A percentile compares a stretch with the other conserved stretches of the same genome.
These are phyloP conservation scores for Tapirus indicus DNA, from an alignment of 2,797 vertebrate species.

Conservation along the genomic window DNA sequence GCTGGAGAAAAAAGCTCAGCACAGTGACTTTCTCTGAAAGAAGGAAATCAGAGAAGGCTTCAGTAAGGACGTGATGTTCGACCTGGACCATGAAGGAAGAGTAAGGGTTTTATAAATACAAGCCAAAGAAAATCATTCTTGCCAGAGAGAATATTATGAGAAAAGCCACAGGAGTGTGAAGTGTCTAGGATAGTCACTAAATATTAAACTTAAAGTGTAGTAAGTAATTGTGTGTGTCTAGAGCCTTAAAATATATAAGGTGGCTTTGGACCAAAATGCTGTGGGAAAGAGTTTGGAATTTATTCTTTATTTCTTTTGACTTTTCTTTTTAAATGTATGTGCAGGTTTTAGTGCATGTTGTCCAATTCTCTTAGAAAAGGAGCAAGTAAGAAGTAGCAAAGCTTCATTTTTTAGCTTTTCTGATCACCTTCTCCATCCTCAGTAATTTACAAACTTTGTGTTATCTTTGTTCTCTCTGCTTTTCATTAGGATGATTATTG, in stretches of 20 bases:
- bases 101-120: neutral
- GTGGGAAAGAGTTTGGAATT: neutral
- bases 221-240: neutral
- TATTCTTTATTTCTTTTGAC: neutral
- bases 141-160: neutral
- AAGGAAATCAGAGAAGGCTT: neutral
- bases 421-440: neutral
- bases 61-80: neutral
- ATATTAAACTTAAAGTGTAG: neutral
- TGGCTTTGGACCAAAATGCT: neutral
- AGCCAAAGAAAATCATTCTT: neutral
- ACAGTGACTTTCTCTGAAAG: neutral
- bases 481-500: slow-evolving; percentile 61
- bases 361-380: neutral
- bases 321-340: neutral
- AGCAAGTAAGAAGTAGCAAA: neutral
- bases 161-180: neutral
- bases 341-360: neutral
- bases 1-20: neutral
- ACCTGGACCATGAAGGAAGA: neutral
- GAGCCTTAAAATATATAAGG: neutral
- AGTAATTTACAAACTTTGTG: neutral
- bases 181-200: neutral
- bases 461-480: slow-evolving; percentile 44
- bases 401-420: neutral